Conservation (phyloP, 2,113 vertebrate genomes). For the Carettochelys insculpta region DNA sequence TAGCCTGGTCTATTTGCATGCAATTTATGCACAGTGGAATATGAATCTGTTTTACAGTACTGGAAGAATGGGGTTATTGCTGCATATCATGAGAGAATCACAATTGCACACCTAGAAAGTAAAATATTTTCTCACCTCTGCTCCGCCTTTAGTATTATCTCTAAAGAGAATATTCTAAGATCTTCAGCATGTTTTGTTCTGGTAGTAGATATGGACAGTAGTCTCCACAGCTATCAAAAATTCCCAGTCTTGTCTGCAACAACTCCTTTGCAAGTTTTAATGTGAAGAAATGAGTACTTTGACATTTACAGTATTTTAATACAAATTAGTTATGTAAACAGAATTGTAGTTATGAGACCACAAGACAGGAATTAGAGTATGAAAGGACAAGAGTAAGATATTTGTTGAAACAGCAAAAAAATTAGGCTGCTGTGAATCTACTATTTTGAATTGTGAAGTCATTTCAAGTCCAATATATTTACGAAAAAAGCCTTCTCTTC, state of each 20-base stretch:
- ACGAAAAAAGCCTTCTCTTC: neutral
- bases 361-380: neutral
- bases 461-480: accelerated
- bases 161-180: neutral
- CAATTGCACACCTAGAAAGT: neutral
- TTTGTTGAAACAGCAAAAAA: neutral
- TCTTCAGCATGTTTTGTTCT: too few relatives aligned
- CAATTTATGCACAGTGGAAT: accelerated
- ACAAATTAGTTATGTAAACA: neutral
- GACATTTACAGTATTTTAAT: neutral
- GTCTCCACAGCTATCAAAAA: neutral
- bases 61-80: neutral
- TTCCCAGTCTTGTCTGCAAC: neutral
- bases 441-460: neutral
- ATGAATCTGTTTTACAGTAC: accelerated
- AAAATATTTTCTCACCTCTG: neutral
- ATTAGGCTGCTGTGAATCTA: accelerated
- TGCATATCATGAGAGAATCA: neutral
- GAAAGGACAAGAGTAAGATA: neutral
- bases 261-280: neutral
- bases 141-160: neutral
- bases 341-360: accelerated
- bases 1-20: neutral
- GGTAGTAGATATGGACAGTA: neutral
- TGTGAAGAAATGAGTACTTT: neutral